Evolutionary conservation across 2,113 vertebrate genomes (phyloP).

Genomic region (Triplophysa tibetana): DNA sequence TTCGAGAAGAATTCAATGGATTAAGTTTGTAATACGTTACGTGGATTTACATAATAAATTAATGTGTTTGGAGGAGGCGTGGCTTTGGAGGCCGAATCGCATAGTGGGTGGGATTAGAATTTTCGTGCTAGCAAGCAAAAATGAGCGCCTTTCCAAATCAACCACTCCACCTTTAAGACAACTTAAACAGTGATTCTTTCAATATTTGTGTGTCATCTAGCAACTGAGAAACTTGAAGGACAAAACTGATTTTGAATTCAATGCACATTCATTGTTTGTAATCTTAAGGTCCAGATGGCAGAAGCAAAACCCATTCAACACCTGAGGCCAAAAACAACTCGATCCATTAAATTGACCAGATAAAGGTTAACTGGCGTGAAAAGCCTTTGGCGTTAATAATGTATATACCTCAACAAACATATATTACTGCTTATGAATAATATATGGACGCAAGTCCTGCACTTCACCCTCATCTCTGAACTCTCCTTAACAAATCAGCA

Average conservation of each 20-base stretch:
- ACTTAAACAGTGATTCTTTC: no score
- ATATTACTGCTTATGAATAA: constrained; percentile 49
- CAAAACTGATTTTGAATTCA: not conserved
- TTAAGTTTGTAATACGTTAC: no score
- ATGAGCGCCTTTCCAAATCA: no score
- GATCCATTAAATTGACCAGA: constrained; percentile 26
- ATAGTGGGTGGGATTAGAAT: no score
- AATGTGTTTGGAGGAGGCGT: no score
- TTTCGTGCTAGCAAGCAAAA: no score
- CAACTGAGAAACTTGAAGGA: not conserved
- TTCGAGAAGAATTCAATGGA: no score
- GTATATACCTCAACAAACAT: constrained; percentile 35
- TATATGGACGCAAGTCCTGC: constrained; percentile 25
- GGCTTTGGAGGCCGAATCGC: no score
- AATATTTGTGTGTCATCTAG: no score
- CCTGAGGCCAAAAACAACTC: constrained; percentile 5
- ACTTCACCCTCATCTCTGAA: constrained; percentile 13
- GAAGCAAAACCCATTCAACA: not conserved
- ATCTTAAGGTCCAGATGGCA: not conserved
- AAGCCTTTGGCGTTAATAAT: constrained; percentile 44
- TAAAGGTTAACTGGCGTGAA: constrained; percentile 21
- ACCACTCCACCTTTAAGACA: no score
- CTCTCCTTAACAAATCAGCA: not conserved
- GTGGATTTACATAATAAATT: no score
- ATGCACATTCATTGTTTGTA: not conserved